A percentile compares a stretch with the other conserved stretches of the same genome.
phyloP scores from a whole-genome alignment of 2,113 vertebrate species.

The Atlantisia rogersi region DNA sequence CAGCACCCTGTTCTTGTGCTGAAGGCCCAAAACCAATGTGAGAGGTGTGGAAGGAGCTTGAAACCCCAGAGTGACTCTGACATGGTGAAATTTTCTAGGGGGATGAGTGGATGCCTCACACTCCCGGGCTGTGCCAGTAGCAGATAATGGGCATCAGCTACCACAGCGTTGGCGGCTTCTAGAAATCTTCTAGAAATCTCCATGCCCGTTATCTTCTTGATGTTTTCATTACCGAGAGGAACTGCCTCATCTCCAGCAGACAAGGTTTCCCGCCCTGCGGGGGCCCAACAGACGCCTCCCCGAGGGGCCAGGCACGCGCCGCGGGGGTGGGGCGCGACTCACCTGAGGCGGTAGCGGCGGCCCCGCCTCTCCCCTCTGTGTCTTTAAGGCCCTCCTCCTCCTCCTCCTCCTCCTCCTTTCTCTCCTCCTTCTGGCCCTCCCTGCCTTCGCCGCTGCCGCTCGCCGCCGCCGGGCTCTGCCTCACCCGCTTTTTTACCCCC shows the following conservation, averaged over 20 bases:
- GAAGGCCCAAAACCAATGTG: fast-evolving
- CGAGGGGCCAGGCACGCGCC: fast-evolving
- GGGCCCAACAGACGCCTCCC: fast-evolving
- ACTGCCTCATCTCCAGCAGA: background rate
- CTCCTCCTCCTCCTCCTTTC: background rate
- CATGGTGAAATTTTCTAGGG: background rate
- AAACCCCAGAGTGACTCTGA: background rate
- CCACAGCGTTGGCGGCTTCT: background rate
- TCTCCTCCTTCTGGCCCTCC: background rate
- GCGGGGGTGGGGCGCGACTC: background rate
- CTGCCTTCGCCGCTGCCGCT: background rate
- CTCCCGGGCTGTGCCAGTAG: too few species aligned
- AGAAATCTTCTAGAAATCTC: background rate
- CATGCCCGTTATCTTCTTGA: too few species aligned
- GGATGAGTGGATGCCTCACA: fast-evolving
- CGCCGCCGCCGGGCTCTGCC: background rate
- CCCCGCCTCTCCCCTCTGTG: background rate
- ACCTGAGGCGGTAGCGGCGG: background rate
- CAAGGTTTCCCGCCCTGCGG: fast-evolving
- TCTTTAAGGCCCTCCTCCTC: background rate
- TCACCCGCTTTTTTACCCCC: background rate
- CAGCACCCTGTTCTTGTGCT: background rate
- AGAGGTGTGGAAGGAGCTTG: background rate
- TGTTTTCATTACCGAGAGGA: background rate
- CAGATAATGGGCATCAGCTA: background rate